phyloP scores from a whole-genome alignment of 2,113 vertebrate genomes.

The Gila orcuttii region DNA sequence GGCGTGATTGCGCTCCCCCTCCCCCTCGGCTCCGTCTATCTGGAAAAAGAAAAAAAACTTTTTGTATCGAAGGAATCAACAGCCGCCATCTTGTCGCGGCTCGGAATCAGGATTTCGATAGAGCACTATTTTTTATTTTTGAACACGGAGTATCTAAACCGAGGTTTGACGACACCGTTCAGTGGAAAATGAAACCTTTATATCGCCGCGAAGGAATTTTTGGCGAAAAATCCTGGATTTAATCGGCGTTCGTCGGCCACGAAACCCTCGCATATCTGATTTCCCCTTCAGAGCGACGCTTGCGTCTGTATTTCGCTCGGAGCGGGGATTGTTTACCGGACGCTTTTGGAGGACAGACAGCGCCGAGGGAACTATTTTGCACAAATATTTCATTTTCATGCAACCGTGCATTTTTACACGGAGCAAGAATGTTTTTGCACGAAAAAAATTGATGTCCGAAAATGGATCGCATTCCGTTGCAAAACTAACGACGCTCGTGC shows the following conservation, averaged over 20 bases:
- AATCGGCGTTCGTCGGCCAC: constrained; percentile 73
- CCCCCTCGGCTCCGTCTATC: constrained; percentile 74
- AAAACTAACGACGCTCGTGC: constrained; percentile 66
- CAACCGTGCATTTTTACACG: constrained; percentile 71
- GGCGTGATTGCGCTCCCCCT: constrained; percentile 85
- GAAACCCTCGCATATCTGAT: constrained; percentile 76
- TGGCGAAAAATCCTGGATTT: constrained; percentile 69
- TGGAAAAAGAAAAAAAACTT: constrained; percentile 90
- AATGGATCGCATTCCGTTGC: constrained; percentile 71
- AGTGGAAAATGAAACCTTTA: constrained; percentile 63
- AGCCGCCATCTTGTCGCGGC: constrained; percentile 97
- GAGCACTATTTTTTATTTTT: constrained; percentile 72
- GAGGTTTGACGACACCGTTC: constrained; percentile 73
- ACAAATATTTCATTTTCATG: constrained; percentile 66
- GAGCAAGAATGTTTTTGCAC: constrained; percentile 72
- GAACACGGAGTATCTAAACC: constrained; percentile 70
- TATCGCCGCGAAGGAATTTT: constrained; percentile 68
- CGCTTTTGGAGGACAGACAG: constrained; percentile 61
- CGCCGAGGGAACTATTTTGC: constrained; percentile 64
- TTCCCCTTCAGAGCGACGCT: constrained; percentile 80
- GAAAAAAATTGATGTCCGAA: constrained; percentile 78
- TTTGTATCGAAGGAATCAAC: constrained; percentile 94
- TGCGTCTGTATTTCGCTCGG: constrained; percentile 71
- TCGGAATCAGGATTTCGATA: constrained; percentile 86
- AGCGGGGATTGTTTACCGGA: constrained; percentile 73